phyloP scores from a whole-genome alignment of 2,113 vertebrate genomes.

The Todiramphus chloris region DNA sequence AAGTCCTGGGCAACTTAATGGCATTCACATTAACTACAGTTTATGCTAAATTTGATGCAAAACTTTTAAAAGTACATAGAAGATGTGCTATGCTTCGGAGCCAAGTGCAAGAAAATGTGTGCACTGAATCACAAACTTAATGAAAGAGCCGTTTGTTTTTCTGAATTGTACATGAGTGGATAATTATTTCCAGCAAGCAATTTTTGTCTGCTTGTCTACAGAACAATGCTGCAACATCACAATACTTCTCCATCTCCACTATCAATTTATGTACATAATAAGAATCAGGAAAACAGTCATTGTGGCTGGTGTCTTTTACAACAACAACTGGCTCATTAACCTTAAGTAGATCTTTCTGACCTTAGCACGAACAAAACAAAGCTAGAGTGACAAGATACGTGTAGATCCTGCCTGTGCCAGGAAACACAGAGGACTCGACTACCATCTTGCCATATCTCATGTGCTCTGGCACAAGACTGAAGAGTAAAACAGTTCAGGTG shows the following conservation, averaged over 20 bases:
- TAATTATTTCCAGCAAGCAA: slow-evolving; percentile 54
- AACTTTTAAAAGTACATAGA: background rate
- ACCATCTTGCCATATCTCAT: background rate
- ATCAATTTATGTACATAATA: slow-evolving; percentile 47
- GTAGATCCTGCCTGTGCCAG: background rate
- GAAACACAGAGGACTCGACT: background rate
- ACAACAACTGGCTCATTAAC: slow-evolving; percentile 62
- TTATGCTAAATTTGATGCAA: background rate
- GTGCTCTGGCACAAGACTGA: background rate
- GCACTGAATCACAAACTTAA: slow-evolving; percentile 28
- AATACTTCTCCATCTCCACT: slow-evolving; percentile 23
- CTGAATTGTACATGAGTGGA: slow-evolving; percentile 39
- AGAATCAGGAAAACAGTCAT: slow-evolving; percentile 43
- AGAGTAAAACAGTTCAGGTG: background rate
- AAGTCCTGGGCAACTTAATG: background rate
- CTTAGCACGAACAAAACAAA: background rate
- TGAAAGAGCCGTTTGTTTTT: slow-evolving; percentile 47
- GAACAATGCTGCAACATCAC: slow-evolving; percentile 13
- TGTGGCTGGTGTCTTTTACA: slow-evolving; percentile 25
- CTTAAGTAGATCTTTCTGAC: slow-evolving; percentile 43
- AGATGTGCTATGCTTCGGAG: background rate
- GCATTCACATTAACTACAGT: background rate
- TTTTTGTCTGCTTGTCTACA: slow-evolving; percentile 24
- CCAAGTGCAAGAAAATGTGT: background rate
- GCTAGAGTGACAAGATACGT: background rate